These are phyloP conservation scores for Pachycephala philippinensis DNA, from an alignment of 2,113 vertebrate species.

Conservation along the genomic window DNA sequence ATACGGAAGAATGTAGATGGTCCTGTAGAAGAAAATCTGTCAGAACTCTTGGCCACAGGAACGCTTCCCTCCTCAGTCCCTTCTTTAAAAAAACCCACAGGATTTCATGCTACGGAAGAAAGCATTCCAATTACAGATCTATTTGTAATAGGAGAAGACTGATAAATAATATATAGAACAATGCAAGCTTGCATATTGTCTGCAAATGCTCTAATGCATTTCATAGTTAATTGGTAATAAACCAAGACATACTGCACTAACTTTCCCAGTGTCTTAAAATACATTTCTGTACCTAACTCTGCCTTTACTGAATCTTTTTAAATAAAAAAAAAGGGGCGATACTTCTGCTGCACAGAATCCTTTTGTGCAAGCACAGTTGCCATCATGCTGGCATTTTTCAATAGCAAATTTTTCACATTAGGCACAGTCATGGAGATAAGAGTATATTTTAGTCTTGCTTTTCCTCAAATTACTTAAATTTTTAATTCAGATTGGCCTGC, in stretches of 20 bases:
- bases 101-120: neutral
- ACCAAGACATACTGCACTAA: neutral
- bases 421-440: constrained; percentile 34
- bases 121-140: constrained; percentile 12
- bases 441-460: constrained; percentile 24
- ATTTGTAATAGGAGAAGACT: constrained; percentile 46
- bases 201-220: constrained; percentile 36
- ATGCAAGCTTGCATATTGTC: constrained; percentile 19
- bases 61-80: accelerated
- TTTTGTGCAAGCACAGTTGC: constrained; percentile 8
- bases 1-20: neutral
- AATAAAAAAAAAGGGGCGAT: neutral
- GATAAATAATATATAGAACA: constrained; percentile 58
- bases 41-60: neutral
- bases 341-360: neutral
- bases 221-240: constrained; percentile 16
- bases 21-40: neutral
- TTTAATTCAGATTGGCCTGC: constrained; percentile 12
- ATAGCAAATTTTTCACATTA: constrained; percentile 46
- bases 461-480: constrained; percentile 11
- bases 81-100: neutral
- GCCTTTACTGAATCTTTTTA: neutral
- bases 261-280: neutral
- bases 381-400: constrained; percentile 30
- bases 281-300: neutral